These are phyloP conservation scores for Drosophila silvestris DNA, from an alignment of 2,888 invertebrate genomes.

Conservation along the genomic window DNA sequence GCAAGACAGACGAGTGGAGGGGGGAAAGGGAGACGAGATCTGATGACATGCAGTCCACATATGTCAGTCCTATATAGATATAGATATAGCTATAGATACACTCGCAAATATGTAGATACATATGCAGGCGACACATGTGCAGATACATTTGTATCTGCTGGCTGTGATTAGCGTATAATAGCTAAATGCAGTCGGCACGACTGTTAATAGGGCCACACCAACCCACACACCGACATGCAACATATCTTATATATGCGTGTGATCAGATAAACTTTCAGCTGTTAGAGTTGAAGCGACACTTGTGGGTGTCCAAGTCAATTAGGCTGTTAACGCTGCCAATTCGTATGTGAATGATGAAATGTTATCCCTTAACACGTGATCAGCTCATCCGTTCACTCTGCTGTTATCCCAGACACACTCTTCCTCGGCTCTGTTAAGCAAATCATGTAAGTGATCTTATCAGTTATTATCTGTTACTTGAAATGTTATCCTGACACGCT, in stretches of 20 bases:
- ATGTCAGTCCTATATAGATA: conserved; percentile 34
- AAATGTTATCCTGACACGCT: neutral
- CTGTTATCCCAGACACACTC: neutral
- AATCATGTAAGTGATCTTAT: neutral
- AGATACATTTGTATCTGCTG: conserved; percentile 29
- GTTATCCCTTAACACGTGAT: neutral
- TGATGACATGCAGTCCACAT: conserved; percentile 62
- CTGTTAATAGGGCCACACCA: conserved; percentile 11
- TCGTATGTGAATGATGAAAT: neutral
- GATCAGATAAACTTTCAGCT: neutral
- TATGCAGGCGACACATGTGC: conserved; percentile 1
- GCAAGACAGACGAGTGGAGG: conserved; percentile 12
- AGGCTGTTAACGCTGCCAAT: neutral
- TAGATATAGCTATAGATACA: neutral
- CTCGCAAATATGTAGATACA: conserved; percentile 1
- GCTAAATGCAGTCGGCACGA: conserved; percentile 32
- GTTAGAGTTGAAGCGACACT: neutral
- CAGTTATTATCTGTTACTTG: neutral
- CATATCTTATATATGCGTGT: neutral
- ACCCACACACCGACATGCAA: neutral
- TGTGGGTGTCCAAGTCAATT: too few species aligned
- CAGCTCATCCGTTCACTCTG: neutral
- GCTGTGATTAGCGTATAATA: conserved; percentile 42
- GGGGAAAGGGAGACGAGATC: conserved; percentile 29
- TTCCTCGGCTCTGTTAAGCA: neutral